Conservation (phyloP, 2,888 invertebrate genomes). For the Syrphus vitripennis region DNA sequence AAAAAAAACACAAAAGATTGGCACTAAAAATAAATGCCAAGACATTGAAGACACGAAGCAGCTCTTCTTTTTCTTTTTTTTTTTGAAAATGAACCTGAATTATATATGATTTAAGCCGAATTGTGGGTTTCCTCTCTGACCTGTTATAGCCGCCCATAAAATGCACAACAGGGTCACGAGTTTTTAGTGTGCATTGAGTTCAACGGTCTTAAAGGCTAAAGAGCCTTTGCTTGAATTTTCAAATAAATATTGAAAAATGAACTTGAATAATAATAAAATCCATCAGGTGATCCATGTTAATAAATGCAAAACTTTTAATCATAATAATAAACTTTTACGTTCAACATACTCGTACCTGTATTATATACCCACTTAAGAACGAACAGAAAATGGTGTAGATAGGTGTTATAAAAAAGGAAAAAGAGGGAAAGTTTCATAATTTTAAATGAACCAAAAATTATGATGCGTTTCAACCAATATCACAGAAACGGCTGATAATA, state of each 20-base stretch:
- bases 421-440: too few relatives aligned
- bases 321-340: too few relatives aligned
- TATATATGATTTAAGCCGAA: conserved; percentile 6
- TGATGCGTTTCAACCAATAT: too few relatives aligned
- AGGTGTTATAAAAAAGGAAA: too few relatives aligned
- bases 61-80: background rate
- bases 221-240: background rate
- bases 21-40: background rate
- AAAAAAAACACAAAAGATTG: background rate
- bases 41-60: background rate
- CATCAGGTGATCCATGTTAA: too few relatives aligned
- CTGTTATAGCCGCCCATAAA: background rate
- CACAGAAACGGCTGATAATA: too few relatives aligned
- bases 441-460: too few relatives aligned
- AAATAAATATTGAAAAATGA: background rate
- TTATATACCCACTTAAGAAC: too few relatives aligned
- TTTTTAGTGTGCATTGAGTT: background rate
- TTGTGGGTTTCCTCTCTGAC: background rate
- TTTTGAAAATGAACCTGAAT: background rate
- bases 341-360: too few relatives aligned
- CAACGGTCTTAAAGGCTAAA: background rate
- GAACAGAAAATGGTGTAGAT: too few relatives aligned
- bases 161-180: background rate
- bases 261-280: background rate
- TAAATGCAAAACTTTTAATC: too few relatives aligned